Evolutionary conservation across 2,113 vertebrate species (phyloP), one percentile per base, ranked within the genome.

Genomic region (Neotragus moschatus): DNA sequence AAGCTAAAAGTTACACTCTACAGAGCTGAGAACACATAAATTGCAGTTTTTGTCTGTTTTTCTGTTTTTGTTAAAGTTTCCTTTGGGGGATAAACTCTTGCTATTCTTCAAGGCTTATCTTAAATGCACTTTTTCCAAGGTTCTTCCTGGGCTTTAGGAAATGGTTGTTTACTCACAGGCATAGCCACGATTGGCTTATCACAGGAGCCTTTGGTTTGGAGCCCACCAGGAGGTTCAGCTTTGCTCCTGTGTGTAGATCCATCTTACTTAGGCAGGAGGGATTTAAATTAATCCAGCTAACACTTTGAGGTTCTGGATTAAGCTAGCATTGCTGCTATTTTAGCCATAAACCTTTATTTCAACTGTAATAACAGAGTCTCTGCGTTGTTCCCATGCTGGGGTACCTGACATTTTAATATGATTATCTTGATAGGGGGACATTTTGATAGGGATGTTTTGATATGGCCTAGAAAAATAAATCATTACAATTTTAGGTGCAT

Each of bases 211-310:
- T 82, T 77, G 53, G 43, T 66, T 39, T 43, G 39, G 39, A 89
- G 33, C 45, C 39, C 82, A 91, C n/a, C 55, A 39, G 23, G 43
- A 90, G 36, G n/a, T 15, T 87, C 61, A 47, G 16, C 58, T 96
- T 51, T 79, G 14, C 56, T 70, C 63, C 51, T 87, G 4, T 17
- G n/a, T 28, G 4, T 43, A 53, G 89, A 26, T 7, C 49, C 36
- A 55, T 86, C 80, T 92, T 47, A 61, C 80, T 7, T 73, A 80
- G 23, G 87, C 79, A 95, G 39, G 70, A 87, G 79, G 45, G 79
- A 96, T 89, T 95, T 96, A 95, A 96, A 73, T 97, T 51, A 93
- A 96, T 60, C 91, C 21, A 96, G 36, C n/a, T n/a, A 89, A 96
- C 47, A 88, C 56, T 89, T 14, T n/a, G 80, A 80, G 21, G 88